Evolutionary conservation across 2,888 invertebrate species (phyloP).

Genomic region (Oscheius onirici): DNA sequence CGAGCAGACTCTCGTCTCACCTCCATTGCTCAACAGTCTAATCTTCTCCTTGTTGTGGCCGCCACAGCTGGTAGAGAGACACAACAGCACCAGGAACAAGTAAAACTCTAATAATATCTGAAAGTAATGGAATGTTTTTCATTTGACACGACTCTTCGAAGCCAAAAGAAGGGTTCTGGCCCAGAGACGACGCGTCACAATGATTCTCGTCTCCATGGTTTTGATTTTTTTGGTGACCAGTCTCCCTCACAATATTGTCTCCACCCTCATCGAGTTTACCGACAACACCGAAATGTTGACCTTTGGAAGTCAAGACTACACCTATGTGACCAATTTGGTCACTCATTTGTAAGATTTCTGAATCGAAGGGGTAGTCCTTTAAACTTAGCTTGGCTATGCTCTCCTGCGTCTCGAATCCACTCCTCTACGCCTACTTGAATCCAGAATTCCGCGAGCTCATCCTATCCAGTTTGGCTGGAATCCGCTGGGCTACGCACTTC

Average conservation of each 20-base stretch:
- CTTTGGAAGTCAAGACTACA: constrained; percentile 27
- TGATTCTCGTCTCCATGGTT: constrained; percentile 48
- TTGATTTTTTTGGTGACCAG: constrained; percentile 34
- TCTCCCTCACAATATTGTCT: constrained; percentile 37
- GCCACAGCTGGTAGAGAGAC: constrained; percentile 54
- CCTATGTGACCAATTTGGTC: constrained; percentile 31
- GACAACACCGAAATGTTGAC: constrained; percentile 28
- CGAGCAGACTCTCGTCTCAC: constrained; percentile 46
- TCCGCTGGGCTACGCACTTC: constrained; percentile 29
- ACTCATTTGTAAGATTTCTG: constrained; percentile 40
- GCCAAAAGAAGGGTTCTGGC: constrained; percentile 48
- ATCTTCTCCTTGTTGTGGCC: constrained; percentile 41
- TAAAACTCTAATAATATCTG: constrained; percentile 5
- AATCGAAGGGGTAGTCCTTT: not conserved
- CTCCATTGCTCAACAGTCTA: constrained; percentile 53
- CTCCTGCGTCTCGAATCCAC: constrained; percentile 56
- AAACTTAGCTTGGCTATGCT: constrained; percentile 58
- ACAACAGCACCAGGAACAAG: constrained; percentile 54
- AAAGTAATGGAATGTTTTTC: constrained; percentile 1
- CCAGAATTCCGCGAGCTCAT: constrained; percentile 58
- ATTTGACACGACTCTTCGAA: constrained; percentile 50
- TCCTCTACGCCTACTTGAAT: constrained; percentile 59
- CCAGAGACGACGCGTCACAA: constrained; percentile 48
- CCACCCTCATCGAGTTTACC: constrained; percentile 37
- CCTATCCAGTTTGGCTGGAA: constrained; percentile 40